Evolutionary conservation across 2,113 vertebrate species (phyloP).

Genomic region (Pseudois nayaur): DNA sequence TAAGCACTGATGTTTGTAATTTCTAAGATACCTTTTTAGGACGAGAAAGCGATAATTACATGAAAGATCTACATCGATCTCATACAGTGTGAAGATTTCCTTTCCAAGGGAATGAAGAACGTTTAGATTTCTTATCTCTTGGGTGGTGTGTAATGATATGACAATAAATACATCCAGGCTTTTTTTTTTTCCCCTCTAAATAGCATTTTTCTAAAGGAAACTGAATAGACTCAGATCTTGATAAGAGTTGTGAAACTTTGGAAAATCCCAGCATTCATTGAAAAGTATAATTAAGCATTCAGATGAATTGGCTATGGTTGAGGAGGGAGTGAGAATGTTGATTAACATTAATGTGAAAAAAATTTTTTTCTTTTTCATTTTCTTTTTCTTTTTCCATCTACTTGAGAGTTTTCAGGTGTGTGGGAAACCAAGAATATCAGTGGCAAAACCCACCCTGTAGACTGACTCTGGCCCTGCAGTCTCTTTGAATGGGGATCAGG

Average conservation of each 20-base stretch:
- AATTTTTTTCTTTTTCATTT: background rate
- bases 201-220: slow-evolving; percentile 1
- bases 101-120: background rate
- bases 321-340: background rate
- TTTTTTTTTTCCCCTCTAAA: background rate
- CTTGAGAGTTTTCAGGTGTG: background rate
- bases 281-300: background rate
- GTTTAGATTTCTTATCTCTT: background rate
- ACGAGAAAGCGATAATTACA: background rate
- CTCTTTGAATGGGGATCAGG: background rate
- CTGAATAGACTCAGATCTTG: background rate
- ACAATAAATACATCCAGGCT: background rate
- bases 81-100: background rate
- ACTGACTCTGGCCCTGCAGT: background rate
- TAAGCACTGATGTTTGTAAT: background rate
- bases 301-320: background rate
- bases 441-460: background rate
- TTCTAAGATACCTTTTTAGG: background rate
- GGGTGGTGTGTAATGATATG: background rate
- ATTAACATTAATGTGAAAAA: background rate
- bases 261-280: background rate
- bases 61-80: background rate
- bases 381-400: background rate
- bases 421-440: background rate
- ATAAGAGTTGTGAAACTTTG: background rate